Base-by-base conservation (phyloP, 2,888 invertebrate species). In the Masnerella sp. region DNA sequence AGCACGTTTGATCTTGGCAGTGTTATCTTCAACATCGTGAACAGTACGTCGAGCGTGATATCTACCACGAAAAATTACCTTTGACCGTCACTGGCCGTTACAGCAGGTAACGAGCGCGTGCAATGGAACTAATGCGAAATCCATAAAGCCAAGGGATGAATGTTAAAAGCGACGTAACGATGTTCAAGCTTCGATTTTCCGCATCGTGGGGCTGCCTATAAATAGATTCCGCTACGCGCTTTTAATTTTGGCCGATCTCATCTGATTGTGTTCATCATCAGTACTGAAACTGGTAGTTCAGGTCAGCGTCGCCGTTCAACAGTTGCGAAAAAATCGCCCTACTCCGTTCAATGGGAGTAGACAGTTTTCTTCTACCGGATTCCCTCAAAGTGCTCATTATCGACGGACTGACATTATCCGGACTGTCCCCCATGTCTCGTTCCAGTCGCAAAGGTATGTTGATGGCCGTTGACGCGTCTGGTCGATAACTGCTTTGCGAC, bases 11-110 rank as follows among this genome's bases (percentile, higher is more conserved):
- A 87, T 87, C 86, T 85, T 83, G 80, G 78, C 77, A 80, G 80
- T 79, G 79, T 84, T 82, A 80, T 81, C 83, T 84, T 82, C 84
- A 81, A 79, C 82, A 81, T 81, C 80, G 80, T 78, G 82, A 79
- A 77, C 80, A 81, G 80, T 78, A 84, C 82, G 81, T 80, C 84
- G 84, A 85, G 86, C 85, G 79, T 85, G 85, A 84, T 69, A 62
- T 84, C 85, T 82, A 83, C 85, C 86, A 85, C 86, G 86, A 87
- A 87, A 87, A 87, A 87, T 86, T 87, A 87, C 87, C 87, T 87
- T 87, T 87, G 86, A 86, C 85, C 81, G 79, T 77, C 76, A 79
- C 79, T 77, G 80, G 79, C 79, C 80, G 80, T 78, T 75, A 78
- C 77, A 76, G 78, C 80, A 82, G 80, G 82, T 81, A 82, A 80